These are phyloP conservation scores for Hecatera dysodea DNA, from an alignment of 2,888 invertebrate species.

Conservation along the genomic window DNA sequence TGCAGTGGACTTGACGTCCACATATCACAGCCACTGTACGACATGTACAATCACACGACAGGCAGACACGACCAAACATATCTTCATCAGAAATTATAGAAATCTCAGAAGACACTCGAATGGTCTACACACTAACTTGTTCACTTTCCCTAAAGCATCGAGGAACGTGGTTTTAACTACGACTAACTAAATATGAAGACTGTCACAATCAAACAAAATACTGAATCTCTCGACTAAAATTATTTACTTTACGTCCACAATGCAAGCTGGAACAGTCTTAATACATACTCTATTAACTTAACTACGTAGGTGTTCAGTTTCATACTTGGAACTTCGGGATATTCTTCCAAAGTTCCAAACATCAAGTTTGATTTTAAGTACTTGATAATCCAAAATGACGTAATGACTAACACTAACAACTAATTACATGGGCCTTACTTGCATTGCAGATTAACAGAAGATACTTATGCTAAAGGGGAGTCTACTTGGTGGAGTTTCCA, in stretches of 20 bases:
- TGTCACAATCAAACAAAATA: conserved; percentile 75
- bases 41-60: conserved; percentile 74
- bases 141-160: conserved; percentile 43
- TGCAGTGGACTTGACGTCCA: conserved; percentile 63
- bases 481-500: conserved; percentile 79
- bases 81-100: conserved; percentile 27
- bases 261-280: conserved; percentile 63
- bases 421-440: conserved; percentile 47
- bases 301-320: conserved; percentile 29
- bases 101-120: conserved; percentile 49
- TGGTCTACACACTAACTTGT: conserved; percentile 45
- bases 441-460: conserved; percentile 49
- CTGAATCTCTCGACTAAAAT: conserved; percentile 74
- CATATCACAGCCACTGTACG: conserved; percentile 86
- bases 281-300: conserved; percentile 43
- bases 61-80: conserved; percentile 57
- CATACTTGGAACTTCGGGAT: conserved; percentile 37
- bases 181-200: conserved; percentile 63
- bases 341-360: conserved; percentile 3
- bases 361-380: conserved; percentile 49
- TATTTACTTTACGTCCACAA: conserved; percentile 55
- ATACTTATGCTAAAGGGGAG: conserved; percentile 34
- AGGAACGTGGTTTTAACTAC: conserved; percentile 67
- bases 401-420: conserved; percentile 44
- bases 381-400: conserved; percentile 31